A percentile compares a stretch with the other conserved stretches of the same genome.
phyloP scores from a whole-genome alignment of 2,113 vertebrate species.

The Okapia johnstoni region DNA sequence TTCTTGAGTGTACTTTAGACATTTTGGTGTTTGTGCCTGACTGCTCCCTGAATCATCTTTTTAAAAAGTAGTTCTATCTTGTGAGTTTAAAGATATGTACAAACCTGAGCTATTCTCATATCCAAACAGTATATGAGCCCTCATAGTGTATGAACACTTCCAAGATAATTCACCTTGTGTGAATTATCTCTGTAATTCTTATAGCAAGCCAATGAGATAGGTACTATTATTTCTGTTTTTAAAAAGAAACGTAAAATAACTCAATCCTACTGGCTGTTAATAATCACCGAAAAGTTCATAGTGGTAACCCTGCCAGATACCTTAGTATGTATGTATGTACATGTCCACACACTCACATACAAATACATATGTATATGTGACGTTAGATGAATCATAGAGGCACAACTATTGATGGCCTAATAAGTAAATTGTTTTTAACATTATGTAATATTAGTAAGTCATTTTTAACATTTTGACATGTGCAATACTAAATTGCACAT shows the following conservation, averaged over 20 bases:
- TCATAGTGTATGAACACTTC: neutral
- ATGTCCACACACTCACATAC: no score
- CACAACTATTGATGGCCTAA: neutral
- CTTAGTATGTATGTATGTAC: fast-evolving
- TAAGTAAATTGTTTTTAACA: neutral
- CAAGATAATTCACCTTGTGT: neutral
- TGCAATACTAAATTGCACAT: neutral
- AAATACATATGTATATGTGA: neutral
- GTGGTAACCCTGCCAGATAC: no score
- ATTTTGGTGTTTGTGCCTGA: neutral
- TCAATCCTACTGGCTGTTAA: neutral
- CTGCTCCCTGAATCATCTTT: neutral
- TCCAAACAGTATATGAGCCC: neutral
- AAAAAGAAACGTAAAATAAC: neutral
- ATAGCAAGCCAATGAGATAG: neutral
- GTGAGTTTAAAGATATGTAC: neutral
- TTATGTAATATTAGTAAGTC: neutral
- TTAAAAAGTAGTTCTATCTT: neutral
- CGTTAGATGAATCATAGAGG: neutral
- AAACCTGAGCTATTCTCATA: neutral
- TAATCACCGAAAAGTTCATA: neutral
- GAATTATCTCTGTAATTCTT: neutral
- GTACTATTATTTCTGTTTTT: neutral
- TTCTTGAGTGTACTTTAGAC: neutral
- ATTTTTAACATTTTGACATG: neutral